Base-by-base conservation (phyloP, 2,113 vertebrate species). In the Erythrolamprus reginae region DNA sequence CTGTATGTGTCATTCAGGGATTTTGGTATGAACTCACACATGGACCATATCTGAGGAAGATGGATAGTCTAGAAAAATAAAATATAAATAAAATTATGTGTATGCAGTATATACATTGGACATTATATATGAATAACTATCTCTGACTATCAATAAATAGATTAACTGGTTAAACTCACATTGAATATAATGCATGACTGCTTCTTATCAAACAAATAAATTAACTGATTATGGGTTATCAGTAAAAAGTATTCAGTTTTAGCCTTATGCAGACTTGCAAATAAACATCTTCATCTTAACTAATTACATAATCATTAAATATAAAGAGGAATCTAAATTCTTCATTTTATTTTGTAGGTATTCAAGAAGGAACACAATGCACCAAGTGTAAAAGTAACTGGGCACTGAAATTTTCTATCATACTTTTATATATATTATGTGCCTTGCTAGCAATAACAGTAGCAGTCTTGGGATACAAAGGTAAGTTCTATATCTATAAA, bases 351-450 rank as follows among this genome's bases (percentile, higher is more conserved):
- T 91, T 98, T 98, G 12, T 97, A 99, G 99, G 98, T 95, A 99
- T 99, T 97, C 98, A 99, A 94, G 99, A 99, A 97, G 98, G 98
- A 95, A 98, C 97, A 92, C 98, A 98, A 94, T 99, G 98, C 95
- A 99, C 98, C 53, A 99, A 99, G 94, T 99, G 98, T 97, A 99
- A 99, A 97, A 99, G 98, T 95, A 99, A 98, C 95, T 99, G 98
- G 98, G 98, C 98, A 4, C 97, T 99, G 97, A 99, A 99, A 97
- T 98, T 98, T 93, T 98, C 98, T 94, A 98, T 99, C 96, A 97
- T 98, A 89, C 96, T 99, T 84, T 96, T 99, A 48, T 99, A 99
- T 61, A 96, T 99, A 96, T 96, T 99, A 85, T 99, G 98, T 95
- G 98, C 98, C 87, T 95, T 99, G 89, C 96, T 99, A 94, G 98